Percentiles rank a stretch among this genome's conserved stretches.
Evolutionary conservation across 2,113 vertebrate species (phyloP).

Genomic region (Hippocampus comes): DNA sequence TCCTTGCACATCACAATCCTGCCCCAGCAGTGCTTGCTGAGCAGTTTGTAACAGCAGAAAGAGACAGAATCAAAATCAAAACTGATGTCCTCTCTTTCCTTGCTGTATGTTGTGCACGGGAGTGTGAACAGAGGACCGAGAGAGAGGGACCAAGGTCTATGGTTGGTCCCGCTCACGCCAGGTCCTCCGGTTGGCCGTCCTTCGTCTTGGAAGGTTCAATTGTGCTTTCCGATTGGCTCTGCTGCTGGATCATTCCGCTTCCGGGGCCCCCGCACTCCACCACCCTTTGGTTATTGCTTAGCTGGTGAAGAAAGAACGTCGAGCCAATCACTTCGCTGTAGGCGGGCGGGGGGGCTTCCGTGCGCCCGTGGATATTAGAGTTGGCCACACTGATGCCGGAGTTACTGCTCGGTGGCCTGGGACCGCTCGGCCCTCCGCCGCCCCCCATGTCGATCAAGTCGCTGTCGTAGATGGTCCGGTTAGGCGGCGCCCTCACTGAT

Average conservation of each 20-base stretch:
- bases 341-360: conserved; percentile 90
- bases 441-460: conserved; percentile 90
- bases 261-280: conserved; percentile 49
- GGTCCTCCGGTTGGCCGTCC: conserved; percentile 81
- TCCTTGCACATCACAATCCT: conserved; percentile 45
- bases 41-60: conserved; percentile 28
- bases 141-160: conserved; percentile 4
- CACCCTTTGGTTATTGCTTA: conserved; percentile 76
- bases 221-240: conserved; percentile 86
- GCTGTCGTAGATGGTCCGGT: conserved; percentile 96
- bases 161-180: conserved; percentile 57
- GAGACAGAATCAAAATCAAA: conserved; percentile 75
- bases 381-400: conserved; percentile 91
- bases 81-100: conserved; percentile 68
- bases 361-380: conserved; percentile 83
- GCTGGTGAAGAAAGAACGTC: conserved; percentile 91
- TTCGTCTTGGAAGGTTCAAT: conserved; percentile 83
- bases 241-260: conserved; percentile 81
- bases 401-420: conserved; percentile 92
- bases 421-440: conserved; percentile 72
- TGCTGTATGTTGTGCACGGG: conserved; percentile 68
- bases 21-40: conserved; percentile 42
- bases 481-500: conserved; percentile 93
- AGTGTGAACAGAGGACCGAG: conserved; percentile 57
- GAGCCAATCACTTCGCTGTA: conserved; percentile 97